These are phyloP conservation scores for Alcis repandata DNA, from an alignment of 2,888 invertebrate genomes.

Conservation along the genomic window DNA sequence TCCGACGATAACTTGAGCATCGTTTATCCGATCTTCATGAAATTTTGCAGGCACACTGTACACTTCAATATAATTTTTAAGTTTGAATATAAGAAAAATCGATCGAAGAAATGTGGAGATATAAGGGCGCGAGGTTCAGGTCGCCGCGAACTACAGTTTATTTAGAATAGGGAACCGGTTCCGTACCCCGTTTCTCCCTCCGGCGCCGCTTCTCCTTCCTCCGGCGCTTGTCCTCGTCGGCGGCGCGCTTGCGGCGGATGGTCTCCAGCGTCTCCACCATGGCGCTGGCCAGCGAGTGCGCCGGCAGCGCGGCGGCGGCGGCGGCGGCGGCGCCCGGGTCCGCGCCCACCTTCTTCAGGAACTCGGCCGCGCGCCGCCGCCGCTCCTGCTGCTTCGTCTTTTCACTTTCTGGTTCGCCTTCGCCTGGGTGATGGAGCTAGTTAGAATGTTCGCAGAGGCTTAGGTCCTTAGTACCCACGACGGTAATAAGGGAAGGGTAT, in stretches of 20 bases:
- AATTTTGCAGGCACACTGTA: no score
- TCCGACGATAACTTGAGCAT: no score
- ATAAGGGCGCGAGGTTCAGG: no score
- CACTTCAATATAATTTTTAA: no score
- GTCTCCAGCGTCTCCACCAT: conserved; percentile 82
- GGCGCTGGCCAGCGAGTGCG: conserved; percentile 78
- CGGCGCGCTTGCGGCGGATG: conserved; percentile 73
- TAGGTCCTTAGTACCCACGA: no score
- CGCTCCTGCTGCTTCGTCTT: conserved; percentile 90
- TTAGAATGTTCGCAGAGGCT: no score
- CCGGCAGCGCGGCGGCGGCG: conserved; percentile 69
- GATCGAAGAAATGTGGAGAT: no score
- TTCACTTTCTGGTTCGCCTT: conserved; percentile 64
- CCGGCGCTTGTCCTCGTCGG: conserved; percentile 72
- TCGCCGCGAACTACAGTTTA: no score
- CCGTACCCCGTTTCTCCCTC: conserved; percentile 65
- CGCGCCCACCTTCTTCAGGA: conserved; percentile 87
- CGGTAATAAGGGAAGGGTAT: no score
- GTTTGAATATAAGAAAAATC: no score
- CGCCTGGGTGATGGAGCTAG: conserved; percentile 47
- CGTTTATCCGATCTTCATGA: no score
- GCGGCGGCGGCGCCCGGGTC: conserved; percentile 72
- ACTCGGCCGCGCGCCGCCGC: conserved; percentile 93
- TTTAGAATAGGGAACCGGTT: no score
- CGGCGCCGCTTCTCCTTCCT: conserved; percentile 71